Base-by-base conservation (phyloP, 2,888 invertebrate genomes). In the Nemotelus nigrinus region DNA sequence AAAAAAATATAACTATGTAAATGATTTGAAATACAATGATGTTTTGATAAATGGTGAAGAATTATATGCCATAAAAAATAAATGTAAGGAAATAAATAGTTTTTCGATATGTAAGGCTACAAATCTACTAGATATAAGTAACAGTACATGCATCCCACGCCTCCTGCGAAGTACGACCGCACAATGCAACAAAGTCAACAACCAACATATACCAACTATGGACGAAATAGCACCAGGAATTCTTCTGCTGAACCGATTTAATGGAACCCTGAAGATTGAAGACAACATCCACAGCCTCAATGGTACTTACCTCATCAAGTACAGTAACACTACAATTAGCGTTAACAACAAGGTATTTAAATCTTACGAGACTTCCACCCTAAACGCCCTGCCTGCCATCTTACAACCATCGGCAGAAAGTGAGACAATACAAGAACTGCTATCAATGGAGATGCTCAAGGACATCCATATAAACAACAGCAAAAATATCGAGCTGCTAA, bases 231-330 rank as follows among this genome's bases (percentile, higher is more conserved):
- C 57, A 3, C 68, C 77, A 8, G 81, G 79, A 7, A 72, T 80
- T 25, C n/a, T 81, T 44, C 63, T 81, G 8, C 63, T 81, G 8
- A 81, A 81, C 45, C 58, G 77, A 65, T 81, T 74, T 45, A 79
- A 67, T 43, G 77, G 76, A 50, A 70, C 55, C 43, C 39, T 77
- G 4, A 41, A 63, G 45, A 55, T 39, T 8, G 41, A 43, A n/a
- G 39, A 47, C 5, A 10, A 67, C 7, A 2, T 58, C 3, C 60
- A 60, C 3, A 70, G 68, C 44, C 55, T 77, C 7, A 77, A 47
- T 70, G 60, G 50, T 48, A 76, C 8, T 68, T 76, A 25, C 57
- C 57, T 57, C 57, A 57, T 57, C 57, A 76, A 78, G 76, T 76
- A 70, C 58, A 55, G 64, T 50, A 77, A 78, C 44, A 55, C 64